These are phyloP conservation scores for Pithys albifrons DNA, from an alignment of 2,113 vertebrate species.

Conservation along the genomic window DNA sequence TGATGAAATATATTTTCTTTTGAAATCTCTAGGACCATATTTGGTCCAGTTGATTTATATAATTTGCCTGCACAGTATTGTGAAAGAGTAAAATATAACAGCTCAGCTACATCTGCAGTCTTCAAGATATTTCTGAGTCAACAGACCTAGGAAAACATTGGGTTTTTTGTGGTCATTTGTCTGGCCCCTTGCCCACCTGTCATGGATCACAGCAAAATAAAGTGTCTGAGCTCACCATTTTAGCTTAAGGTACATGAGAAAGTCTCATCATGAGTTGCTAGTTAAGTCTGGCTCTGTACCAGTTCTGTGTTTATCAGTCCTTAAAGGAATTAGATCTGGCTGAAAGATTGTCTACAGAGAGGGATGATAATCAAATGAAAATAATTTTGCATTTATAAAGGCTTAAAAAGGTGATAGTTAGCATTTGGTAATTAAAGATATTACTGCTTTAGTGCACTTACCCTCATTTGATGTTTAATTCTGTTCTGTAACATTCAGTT, in stretches of 20 bases:
- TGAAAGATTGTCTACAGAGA: background rate
- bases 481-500: background rate
- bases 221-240: background rate
- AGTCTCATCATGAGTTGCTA: background rate
- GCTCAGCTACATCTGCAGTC: background rate
- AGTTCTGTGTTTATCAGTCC: background rate
- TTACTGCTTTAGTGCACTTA: background rate
- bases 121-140: background rate
- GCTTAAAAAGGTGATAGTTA: background rate
- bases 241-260: background rate
- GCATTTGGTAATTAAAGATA: background rate
- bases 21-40: background rate
- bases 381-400: background rate
- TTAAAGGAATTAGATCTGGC: background rate
- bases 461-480: background rate
- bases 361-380: background rate
- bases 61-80: background rate
- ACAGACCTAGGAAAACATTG: background rate
- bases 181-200: background rate
- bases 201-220: background rate
- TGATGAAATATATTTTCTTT: background rate
- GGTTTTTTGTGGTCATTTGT: background rate
- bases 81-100: background rate
- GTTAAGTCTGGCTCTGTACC: background rate
- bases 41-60: background rate